These are phyloP conservation scores for Esox niger DNA, from an alignment of 2,113 vertebrate genomes.

Conservation along the genomic window DNA sequence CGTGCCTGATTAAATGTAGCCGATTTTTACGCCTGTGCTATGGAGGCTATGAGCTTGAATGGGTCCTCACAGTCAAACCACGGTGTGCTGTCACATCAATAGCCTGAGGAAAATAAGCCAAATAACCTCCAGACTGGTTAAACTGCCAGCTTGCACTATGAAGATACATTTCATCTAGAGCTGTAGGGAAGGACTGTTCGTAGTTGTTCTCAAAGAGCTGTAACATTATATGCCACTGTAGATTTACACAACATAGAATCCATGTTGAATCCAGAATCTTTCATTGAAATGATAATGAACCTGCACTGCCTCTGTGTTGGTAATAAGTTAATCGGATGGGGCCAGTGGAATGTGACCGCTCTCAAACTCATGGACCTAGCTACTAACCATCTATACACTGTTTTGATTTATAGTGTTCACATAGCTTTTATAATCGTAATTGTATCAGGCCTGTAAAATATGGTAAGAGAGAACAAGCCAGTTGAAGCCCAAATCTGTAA, in stretches of 20 bases:
- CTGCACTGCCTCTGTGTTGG: no score
- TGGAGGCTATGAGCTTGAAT: conserved; percentile 56
- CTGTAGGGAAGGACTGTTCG: background rate
- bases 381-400: no score
- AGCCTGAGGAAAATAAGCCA: conserved; percentile 25
- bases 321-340: no score
- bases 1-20: conserved; percentile 72
- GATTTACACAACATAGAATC: background rate
- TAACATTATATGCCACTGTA: background rate
- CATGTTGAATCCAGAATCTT: no score
- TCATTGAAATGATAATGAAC: no score
- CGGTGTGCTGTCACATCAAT: conserved; percentile 46
- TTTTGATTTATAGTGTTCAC: no score
- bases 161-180: conserved; percentile 6
- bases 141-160: conserved; percentile 9
- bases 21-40: conserved; percentile 65
- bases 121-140: conserved; percentile 39
- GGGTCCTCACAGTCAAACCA: conserved; percentile 51
- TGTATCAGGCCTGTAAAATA: no score
- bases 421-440: no score
- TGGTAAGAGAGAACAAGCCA: conserved; percentile 53
- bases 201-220: background rate
- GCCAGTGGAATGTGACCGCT: no score
- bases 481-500: conserved; percentile 56
- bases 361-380: no score